Conservation (phyloP, 2,797 vertebrate species). For the Rhinella marina region DNA sequence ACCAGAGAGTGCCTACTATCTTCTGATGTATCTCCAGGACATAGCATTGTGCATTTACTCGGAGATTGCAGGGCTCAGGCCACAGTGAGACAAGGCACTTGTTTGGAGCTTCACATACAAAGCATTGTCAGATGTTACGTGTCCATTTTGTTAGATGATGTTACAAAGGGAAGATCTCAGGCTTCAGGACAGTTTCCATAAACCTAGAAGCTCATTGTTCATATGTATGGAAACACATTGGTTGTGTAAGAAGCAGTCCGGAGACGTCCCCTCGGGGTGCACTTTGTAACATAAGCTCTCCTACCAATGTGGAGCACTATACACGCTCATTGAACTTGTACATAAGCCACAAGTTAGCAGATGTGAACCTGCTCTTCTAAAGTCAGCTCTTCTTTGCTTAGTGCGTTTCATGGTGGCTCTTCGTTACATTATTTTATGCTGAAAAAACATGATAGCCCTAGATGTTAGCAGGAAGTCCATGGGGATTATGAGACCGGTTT, state of each 20-base stretch:
- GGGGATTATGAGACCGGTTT: too few relatives aligned
- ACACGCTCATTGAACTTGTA: neutral
- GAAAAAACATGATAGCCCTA: too few relatives aligned
- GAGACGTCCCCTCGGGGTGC: neutral
- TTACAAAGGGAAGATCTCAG: neutral
- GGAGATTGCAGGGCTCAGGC: neutral
- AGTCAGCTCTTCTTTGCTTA: neutral
- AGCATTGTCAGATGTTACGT: neutral
- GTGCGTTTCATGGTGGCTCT: too few relatives aligned
- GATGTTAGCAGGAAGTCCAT: too few relatives aligned
- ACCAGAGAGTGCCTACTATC: too few relatives aligned
- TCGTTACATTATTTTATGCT: too few relatives aligned
- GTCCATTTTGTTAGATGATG: neutral
- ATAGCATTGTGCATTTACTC: neutral
- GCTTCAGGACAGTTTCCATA: neutral
- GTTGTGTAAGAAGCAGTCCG: neutral
- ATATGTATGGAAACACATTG: neutral
- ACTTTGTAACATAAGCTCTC: conserved; percentile 17
- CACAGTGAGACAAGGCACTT: neutral
- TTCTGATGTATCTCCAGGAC: too few relatives aligned
- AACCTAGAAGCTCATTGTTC: neutral
- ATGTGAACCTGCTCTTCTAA: neutral
- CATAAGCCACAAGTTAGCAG: neutral
- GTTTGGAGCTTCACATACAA: neutral
- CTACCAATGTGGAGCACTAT: neutral